phyloP scores from a whole-genome alignment of 2,797 vertebrate species.

The Enteromius viviparus region DNA sequence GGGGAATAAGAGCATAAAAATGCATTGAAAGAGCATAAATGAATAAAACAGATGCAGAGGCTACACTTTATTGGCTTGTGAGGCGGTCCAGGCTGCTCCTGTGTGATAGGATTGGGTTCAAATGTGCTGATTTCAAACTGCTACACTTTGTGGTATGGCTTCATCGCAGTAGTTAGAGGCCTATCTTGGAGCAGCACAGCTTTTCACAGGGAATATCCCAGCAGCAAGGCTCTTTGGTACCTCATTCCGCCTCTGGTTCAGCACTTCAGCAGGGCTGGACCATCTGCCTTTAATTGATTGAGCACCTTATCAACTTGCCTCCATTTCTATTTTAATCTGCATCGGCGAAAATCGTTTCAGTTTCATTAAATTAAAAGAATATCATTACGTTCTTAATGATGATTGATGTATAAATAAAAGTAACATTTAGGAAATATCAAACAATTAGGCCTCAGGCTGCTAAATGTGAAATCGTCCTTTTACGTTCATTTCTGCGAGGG shows the following conservation, averaged over 20 bases:
- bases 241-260: conserved; percentile 59
- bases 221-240: conserved; percentile 56
- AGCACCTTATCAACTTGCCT: conserved; percentile 69
- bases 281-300: conserved; percentile 75
- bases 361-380: conserved; percentile 78
- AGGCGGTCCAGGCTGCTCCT: conserved; percentile 46
- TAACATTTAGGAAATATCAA: conserved; percentile 75
- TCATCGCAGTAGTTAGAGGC: conserved; percentile 52
- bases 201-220: conserved; percentile 27
- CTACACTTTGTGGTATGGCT: conserved; percentile 42
- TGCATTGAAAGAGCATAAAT: conserved; percentile 64
- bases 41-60: conserved; percentile 68
- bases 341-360: conserved; percentile 65
- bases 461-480: conserved; percentile 72
- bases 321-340: conserved; percentile 66
- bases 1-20: conserved; percentile 61
- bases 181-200: conserved; percentile 28
- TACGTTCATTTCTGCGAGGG: conserved; percentile 60
- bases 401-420: conserved; percentile 79
- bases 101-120: conserved; percentile 59
- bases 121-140: conserved; percentile 61
- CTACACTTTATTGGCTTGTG: conserved; percentile 55
- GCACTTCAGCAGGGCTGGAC: conserved; percentile 69
- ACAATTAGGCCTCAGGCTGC: conserved; percentile 64
- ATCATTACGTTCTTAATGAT: conserved; percentile 76